These are phyloP conservation scores for Sinonovacula constricta DNA, from an alignment of 1,140 invertebrate genomes.

Conservation along the genomic window DNA sequence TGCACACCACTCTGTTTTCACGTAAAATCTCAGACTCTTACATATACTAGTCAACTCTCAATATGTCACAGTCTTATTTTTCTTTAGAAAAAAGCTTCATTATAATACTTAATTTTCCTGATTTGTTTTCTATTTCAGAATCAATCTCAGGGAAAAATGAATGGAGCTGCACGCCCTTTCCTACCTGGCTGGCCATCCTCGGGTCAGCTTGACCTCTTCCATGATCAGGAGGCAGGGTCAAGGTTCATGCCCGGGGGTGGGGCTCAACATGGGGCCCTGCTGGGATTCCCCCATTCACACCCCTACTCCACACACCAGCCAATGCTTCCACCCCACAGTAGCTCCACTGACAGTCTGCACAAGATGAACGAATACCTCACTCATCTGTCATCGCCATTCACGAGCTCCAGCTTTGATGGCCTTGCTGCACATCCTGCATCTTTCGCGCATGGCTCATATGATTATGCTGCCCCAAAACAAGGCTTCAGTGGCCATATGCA, in stretches of 20 bases:
- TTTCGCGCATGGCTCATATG: background rate
- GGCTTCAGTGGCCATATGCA: too few relatives aligned
- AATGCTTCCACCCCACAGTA: background rate
- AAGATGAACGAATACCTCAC: background rate
- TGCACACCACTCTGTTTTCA: too few relatives aligned
- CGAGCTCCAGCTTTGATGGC: background rate
- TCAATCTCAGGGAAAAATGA: slow-evolving; percentile 44
- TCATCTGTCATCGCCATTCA: background rate
- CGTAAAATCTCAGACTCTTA: background rate
- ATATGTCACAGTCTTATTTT: too few relatives aligned
- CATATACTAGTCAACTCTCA: background rate
- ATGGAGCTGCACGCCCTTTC: slow-evolving; percentile 40
- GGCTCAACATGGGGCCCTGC: slow-evolving; percentile 4
- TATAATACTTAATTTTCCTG: background rate
- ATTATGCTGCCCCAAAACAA: too few relatives aligned
- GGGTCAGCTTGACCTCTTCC: slow-evolving; percentile 8
- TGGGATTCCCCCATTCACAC: slow-evolving; percentile 2
- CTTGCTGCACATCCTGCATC: background rate
- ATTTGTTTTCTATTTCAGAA: slow-evolving; percentile 23
- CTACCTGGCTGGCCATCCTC: slow-evolving; percentile 14
- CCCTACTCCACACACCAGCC: background rate
- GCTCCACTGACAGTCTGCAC: background rate
- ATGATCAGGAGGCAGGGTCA: slow-evolving; percentile 1
- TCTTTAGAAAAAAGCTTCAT: background rate
- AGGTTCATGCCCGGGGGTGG: background rate